phyloP scores from a whole-genome alignment of 2,797 vertebrate genomes.

The Jordanella pulchra region DNA sequence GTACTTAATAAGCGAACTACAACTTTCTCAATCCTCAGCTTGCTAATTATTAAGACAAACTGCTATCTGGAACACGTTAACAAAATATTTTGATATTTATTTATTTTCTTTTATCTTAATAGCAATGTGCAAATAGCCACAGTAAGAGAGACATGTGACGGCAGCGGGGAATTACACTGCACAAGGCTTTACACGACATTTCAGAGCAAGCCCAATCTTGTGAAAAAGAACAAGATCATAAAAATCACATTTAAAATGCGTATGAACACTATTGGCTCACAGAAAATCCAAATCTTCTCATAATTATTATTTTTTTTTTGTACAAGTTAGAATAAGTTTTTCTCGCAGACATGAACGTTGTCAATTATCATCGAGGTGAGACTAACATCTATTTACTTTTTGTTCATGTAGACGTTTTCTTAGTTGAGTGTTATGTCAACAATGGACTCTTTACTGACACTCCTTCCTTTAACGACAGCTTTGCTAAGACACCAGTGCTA shows the following conservation, averaged over 20 bases:
- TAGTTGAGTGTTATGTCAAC: constrained; percentile 57
- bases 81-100: constrained; percentile 16
- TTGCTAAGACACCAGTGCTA: constrained; percentile 39
- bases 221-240: constrained; percentile 12
- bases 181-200: background rate
- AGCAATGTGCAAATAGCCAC: background rate
- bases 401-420: constrained; percentile 58
- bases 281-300: background rate
- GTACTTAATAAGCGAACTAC: constrained; percentile 12
- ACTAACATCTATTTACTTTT: constrained; percentile 38
- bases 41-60: constrained; percentile 15
- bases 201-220: constrained; percentile 31
- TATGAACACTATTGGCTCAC: constrained; percentile 2
- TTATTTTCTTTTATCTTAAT: constrained; percentile 6
- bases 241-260: background rate
- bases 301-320: background rate
- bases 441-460: constrained; percentile 49
- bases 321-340: constrained; percentile 9
- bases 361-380: constrained; percentile 34
- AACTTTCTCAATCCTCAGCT: constrained; percentile 31
- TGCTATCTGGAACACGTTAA: constrained; percentile 14
- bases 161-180: background rate
- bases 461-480: constrained; percentile 55
- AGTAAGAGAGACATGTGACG: constrained; percentile 3
- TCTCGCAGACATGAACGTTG: background rate